Conservation (phyloP, 2,797 vertebrate genomes). For the Lateolabrax maculatus region DNA sequence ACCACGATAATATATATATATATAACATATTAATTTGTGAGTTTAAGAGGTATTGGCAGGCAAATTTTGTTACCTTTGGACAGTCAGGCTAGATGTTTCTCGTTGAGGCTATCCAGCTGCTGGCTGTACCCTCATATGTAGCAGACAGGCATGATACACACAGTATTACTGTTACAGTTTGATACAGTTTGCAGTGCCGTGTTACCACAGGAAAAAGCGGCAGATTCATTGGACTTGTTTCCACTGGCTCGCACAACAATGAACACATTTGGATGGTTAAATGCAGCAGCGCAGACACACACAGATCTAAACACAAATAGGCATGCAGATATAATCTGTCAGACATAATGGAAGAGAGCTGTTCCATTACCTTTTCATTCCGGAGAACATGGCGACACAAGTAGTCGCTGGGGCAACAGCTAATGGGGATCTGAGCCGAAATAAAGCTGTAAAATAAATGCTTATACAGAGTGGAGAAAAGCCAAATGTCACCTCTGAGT, state of each 20-base stretch:
- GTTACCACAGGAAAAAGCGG: not conserved
- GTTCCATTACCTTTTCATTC: constrained; percentile 29
- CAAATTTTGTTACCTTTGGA: not conserved
- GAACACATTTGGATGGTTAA: constrained; percentile 1
- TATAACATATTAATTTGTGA: not conserved
- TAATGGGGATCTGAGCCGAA: constrained; percentile 41
- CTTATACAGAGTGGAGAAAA: not conserved
- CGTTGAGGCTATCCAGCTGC: not conserved
- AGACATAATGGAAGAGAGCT: constrained; percentile 38
- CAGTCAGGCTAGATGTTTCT: not conserved
- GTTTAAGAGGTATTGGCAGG: not conserved
- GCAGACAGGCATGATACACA: not conserved
- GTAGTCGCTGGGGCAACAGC: constrained; percentile 14
- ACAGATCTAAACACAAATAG: constrained; percentile 29
- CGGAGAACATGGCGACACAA: constrained; percentile 2
- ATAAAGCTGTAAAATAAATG: constrained; percentile 30
- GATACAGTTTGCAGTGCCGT: not conserved
- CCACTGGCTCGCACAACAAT: not conserved
- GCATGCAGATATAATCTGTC: constrained; percentile 41
- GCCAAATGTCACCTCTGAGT: constrained; percentile 44
- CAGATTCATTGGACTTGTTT: not conserved
- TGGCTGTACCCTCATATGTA: not conserved
- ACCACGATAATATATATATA: too few species aligned
- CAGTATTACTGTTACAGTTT: not conserved
- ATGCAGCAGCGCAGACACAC: not conserved